phyloP scores from a whole-genome alignment of 1,140 invertebrate species.

The Phymorhynchus buccinoides region DNA sequence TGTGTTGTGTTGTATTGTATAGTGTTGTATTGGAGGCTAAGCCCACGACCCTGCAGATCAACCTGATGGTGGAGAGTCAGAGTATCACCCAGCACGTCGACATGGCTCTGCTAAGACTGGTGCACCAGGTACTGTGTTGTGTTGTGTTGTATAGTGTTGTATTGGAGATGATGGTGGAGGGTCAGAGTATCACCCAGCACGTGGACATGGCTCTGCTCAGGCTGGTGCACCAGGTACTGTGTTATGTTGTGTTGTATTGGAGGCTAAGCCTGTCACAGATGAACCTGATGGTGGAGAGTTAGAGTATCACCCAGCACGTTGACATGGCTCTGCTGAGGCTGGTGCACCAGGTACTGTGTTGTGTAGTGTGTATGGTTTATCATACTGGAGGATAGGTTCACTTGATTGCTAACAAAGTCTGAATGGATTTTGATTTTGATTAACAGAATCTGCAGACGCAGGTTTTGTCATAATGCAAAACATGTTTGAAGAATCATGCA shows the following conservation, averaged over 20 bases:
- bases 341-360: too few relatives aligned
- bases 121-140: too few relatives aligned
- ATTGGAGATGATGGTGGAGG: too few relatives aligned
- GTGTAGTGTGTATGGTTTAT: neutral
- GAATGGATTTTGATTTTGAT: too few relatives aligned
- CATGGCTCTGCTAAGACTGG: constrained; percentile 85
- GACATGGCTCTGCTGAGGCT: constrained; percentile 90
- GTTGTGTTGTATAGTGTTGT: too few relatives aligned
- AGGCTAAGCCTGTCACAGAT: constrained; percentile 72
- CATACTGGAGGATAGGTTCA: neutral
- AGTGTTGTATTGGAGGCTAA: constrained; percentile 73
- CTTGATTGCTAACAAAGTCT: too few relatives aligned
- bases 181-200: constrained; percentile 73
- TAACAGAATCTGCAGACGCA: too few relatives aligned
- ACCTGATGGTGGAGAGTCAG: constrained; percentile 67
- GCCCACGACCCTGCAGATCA: constrained; percentile 70
- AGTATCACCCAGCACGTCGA: constrained; percentile 81
- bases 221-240: constrained; percentile 89
- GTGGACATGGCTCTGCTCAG: constrained; percentile 95
- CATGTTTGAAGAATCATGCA: too few relatives aligned
- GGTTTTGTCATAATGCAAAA: too few relatives aligned
- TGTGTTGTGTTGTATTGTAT: too few relatives aligned
- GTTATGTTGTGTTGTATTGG: too few relatives aligned
- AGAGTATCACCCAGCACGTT: constrained; percentile 77
- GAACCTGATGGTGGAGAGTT: constrained; percentile 67